Evolutionary conservation across 2,888 invertebrate species (phyloP).

Genomic region (Chaitophorus viminalis): DNA sequence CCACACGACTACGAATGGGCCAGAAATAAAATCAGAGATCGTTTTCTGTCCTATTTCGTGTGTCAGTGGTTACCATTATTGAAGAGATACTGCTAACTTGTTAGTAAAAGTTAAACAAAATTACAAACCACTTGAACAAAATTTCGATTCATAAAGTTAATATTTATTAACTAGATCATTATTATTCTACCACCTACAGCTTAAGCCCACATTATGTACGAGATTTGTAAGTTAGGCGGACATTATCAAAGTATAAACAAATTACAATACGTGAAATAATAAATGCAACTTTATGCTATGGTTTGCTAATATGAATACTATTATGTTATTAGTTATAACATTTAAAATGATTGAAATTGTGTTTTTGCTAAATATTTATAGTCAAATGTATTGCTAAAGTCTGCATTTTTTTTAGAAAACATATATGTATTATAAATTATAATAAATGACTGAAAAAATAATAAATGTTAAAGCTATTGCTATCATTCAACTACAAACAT

Average conservation of each 20-base stretch:
- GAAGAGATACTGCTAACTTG: neutral
- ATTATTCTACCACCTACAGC: slow-evolving; percentile 14
- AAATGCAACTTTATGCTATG: neutral
- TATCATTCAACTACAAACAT: neutral
- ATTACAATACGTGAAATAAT: slow-evolving; percentile 8
- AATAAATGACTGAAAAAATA: neutral
- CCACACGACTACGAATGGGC: slow-evolving; percentile 41
- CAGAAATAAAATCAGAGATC: slow-evolving; percentile 59
- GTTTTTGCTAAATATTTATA: neutral
- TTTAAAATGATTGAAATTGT: neutral
- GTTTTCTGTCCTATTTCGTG: slow-evolving; percentile 31
- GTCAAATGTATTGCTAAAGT: neutral
- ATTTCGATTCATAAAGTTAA: slow-evolving; percentile 11
- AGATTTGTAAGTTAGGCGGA: neutral
- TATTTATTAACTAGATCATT: slow-evolving; percentile 40
- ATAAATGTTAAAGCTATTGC: neutral
- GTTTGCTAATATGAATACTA: neutral
- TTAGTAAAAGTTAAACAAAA: slow-evolving; percentile 13
- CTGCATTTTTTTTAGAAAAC: neutral
- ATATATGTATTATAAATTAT: neutral
- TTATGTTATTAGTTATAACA: neutral
- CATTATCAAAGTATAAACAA: neutral
- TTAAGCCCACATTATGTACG: slow-evolving; percentile 8
- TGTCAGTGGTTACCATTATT: slow-evolving; percentile 59
- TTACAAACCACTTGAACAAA: slow-evolving; percentile 37